Conservation (phyloP, 2,888 invertebrate species). For the Seira ritae region DNA sequence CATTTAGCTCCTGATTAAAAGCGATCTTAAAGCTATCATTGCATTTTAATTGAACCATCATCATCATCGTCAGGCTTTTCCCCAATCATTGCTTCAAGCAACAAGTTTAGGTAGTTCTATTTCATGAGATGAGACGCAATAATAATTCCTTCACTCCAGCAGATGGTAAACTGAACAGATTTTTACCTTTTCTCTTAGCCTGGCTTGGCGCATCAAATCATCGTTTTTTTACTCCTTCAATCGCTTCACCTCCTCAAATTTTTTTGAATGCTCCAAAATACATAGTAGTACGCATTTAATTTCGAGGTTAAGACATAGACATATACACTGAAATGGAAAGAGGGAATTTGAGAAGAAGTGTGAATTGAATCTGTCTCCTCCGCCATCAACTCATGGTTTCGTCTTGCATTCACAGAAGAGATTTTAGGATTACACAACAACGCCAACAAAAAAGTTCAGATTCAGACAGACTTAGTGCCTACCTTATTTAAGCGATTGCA, state of each 20-base stretch:
- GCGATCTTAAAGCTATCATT: not conserved
- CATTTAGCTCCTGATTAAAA: no score
- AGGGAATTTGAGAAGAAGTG: slow-evolving; percentile 15
- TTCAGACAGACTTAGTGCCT: not conserved
- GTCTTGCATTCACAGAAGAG: not conserved
- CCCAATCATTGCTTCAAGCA: slow-evolving; percentile 23
- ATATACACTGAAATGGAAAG: not conserved
- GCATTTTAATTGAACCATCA: not conserved
- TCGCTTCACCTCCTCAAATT: slow-evolving; percentile 5
- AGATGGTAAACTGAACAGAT: slow-evolving; percentile 33
- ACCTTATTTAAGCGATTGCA: slow-evolving; percentile 13
- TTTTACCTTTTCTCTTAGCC: slow-evolving; percentile 13
- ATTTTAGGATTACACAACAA: not conserved
- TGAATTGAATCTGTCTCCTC: slow-evolving; percentile 18
- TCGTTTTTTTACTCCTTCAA: slow-evolving; percentile 1
- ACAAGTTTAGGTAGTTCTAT: not conserved
- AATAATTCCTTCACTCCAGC: not conserved
- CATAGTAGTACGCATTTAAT: not conserved
- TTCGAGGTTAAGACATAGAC: slow-evolving; percentile 15
- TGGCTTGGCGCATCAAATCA: slow-evolving; percentile 4
- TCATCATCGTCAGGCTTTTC: not conserved
- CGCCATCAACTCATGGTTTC: not conserved
- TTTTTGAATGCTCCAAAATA: not conserved
- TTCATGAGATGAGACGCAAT: not conserved
- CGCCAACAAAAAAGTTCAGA: not conserved